Evolutionary conservation across 2,888 invertebrate genomes (phyloP).

Genomic region (Laothoe populi): DNA sequence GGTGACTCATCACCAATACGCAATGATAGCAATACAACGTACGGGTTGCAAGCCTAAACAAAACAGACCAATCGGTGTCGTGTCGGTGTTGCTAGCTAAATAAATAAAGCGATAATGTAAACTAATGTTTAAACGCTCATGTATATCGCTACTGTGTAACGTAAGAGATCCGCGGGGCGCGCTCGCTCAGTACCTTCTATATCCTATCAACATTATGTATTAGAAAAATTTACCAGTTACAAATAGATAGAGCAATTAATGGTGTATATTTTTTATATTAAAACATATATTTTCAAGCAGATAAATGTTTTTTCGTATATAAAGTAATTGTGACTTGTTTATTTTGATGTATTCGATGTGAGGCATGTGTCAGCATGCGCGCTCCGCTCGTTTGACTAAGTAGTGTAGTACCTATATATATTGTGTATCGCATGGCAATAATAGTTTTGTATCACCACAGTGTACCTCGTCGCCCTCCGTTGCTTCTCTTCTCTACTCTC

Average conservation of each 20-base stretch:
- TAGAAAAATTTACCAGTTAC: not conserved
- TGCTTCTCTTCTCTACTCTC: conserved; percentile 18
- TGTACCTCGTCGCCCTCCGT: conserved; percentile 4
- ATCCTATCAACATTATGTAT: not conserved
- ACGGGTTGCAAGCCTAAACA: conserved; percentile 62
- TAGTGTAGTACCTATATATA: conserved; percentile 24
- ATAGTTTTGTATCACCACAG: conserved; percentile 20
- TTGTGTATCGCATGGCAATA: conserved; percentile 26
- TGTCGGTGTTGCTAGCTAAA: conserved; percentile 73
- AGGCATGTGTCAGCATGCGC: not conserved
- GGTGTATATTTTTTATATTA: no score
- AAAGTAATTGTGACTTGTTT: not conserved
- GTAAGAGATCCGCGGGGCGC: conserved; percentile 42
- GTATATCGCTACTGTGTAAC: conserved; percentile 56
- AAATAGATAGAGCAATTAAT: not conserved
- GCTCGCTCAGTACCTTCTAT: not conserved
- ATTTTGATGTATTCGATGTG: not conserved
- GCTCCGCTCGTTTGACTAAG: conserved; percentile 9
- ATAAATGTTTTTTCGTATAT: not conserved
- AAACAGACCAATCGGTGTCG: conserved; percentile 80
- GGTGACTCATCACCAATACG: conserved; percentile 35
- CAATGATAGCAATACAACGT: conserved; percentile 69
- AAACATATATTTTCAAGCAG: not conserved
- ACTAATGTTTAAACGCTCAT: conserved; percentile 55
- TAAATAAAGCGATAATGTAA: conserved; percentile 58